Evolutionary conservation across 2,888 invertebrate genomes (phyloP), one percentile per base, ranked within the genome.

Genomic region (Melieria crassipennis): DNA sequence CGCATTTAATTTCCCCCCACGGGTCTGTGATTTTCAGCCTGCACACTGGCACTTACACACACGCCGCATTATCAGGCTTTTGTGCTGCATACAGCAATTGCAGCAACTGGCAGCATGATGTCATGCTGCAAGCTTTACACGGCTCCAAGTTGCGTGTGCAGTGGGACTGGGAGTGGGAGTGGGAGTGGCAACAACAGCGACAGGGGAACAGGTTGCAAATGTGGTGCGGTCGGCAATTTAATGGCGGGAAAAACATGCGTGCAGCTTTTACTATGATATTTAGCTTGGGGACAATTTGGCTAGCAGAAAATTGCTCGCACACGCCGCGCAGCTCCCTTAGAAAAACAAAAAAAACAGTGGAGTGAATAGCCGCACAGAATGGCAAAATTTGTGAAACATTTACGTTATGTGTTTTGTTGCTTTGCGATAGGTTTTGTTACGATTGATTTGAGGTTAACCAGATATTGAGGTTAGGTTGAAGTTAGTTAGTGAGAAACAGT

Each of bases 221-320:
- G 52, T 13, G 4, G 13, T 6, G 4, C 13, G 10, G 10, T 52
- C 11, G 11, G 10, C 47, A 47, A 56, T 62, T 48, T 69, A 30
- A 30, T 65, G 47, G 45, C n/a, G 48, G 46, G 64, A 45, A 57
- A 16, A 57, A 9, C 16, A 63, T 47, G 58, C 65, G 69, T 72
- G 74, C 74, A 69, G 72, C 72, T 75, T 76, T 76, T 75, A 73
- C 77, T 75, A 74, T 75, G 73, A 73, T n/a, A n/a, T 16, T 16
- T 16, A 74, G 70, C 69, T 71, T 65, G 52, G 47, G 10, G 47
- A 9, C 47, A 47, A 60, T 46, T 11, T 46, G 62, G 57, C 43
- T 5, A 55, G 43, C 62, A 11, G 11, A 11, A n/a, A 13, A 45
- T 48, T 5, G 52, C 13, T 11, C 52, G 7, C 2, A 52, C 10